Evolutionary conservation across 2,113 vertebrate genomes (phyloP).

Genomic region (Athene noctua): DNA sequence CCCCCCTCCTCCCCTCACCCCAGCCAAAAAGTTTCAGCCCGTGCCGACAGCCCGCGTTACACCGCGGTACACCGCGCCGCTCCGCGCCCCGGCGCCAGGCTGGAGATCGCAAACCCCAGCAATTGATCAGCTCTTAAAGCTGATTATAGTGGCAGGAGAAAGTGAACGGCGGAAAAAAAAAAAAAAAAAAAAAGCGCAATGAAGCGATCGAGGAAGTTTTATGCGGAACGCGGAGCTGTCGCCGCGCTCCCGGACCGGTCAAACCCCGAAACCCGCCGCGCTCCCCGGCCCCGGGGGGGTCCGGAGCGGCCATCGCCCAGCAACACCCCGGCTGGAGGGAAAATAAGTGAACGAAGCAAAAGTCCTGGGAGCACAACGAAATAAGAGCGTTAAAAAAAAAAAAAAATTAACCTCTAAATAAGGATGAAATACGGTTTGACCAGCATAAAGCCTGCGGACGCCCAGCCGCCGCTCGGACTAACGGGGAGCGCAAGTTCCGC

Average conservation of each 20-base stretch:
- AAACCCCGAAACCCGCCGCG: neutral
- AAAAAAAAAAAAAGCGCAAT: rapidly evolving
- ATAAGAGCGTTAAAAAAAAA: neutral
- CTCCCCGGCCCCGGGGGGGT: too few relatives aligned
- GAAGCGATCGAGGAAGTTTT: neutral
- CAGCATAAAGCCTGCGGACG: neutral
- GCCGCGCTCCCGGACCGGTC: neutral
- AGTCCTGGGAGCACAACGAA: neutral
- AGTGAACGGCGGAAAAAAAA: neutral
- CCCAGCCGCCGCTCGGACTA: neutral
- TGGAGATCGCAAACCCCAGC: neutral
- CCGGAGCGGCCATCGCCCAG: neutral
- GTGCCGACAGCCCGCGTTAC: too few relatives aligned
- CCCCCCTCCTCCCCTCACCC: too few relatives aligned
- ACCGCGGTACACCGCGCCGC: rapidly evolving
- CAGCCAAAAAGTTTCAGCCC: neutral
- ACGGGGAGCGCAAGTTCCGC: neutral
- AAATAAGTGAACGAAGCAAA: neutral
- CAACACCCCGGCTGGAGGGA: neutral
- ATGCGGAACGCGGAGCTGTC: neutral
- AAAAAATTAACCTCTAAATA: neutral
- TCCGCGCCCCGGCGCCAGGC: neutral
- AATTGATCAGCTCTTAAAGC: neutral
- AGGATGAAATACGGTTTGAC: neutral
- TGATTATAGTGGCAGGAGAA: neutral